Evolutionary conservation across 2,797 vertebrate species (phyloP), one percentile per base, ranked within the genome.

Genomic region (Sylvilagus floridanus): DNA sequence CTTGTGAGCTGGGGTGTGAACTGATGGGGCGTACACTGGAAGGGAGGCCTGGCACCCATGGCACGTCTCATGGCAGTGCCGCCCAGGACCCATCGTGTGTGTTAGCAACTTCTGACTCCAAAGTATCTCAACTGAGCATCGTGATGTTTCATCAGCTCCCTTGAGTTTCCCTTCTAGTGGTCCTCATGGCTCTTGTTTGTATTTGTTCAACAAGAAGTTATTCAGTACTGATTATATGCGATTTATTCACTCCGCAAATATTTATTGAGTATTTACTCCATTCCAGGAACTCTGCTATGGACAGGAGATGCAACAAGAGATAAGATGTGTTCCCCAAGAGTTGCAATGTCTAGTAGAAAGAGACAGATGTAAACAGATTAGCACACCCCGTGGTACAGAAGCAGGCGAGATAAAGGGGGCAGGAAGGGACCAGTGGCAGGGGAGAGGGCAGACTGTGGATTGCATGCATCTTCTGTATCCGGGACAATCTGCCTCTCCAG

Each of bases 381-480:
- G 47, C 0, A 28, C 8, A 2, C 24, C n/a, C 52, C 0, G 0
- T 2, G 9, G 7, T 52, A 35, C 1, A 9, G n/a, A 12, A 14
- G 11, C 47, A 17, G 4, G 5, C 0, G 3, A 30, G 68, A 12
- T 17, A 2, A 0, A 2, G 21, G 32, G 60, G n/a, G 3, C 1
- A 1, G 66, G 0, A 35, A 11, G 14, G 37, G n/a, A 11, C 13
- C 47, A 60, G 42, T 17, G 50, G 5, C 30, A 11, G 19, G 4
- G 32, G 2, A 57, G 13, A 47, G 60, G 28, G 24, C 26, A n/a
- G 14, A 24, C 0, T 2, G 21, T 0, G 32, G 37, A 62, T 35
- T 26, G 10, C 32, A 2, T 28, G 17, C 0, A 2, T 42, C 77
- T 65, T 73, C 26, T 8, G 11, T 57, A 30, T 16, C 13, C 4